Percentiles rank a stretch among this genome's conserved stretches.
phyloP scores from a whole-genome alignment of 2,888 invertebrate species.

The Troides oblongomaculatus region DNA sequence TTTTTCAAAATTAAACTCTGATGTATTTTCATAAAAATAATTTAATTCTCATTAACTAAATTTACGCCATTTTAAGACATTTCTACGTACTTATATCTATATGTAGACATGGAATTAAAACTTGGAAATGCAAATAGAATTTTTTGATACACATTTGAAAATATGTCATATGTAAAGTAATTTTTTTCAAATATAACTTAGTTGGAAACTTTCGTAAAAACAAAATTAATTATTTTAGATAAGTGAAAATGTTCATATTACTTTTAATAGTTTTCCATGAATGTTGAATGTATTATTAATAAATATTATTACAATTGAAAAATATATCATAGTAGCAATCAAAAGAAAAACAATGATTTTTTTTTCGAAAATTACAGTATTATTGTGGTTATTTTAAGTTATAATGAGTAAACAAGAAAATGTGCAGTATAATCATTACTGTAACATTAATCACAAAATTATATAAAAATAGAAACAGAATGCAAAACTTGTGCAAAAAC shows the following conservation, averaged over 20 bases:
- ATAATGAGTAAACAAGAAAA: background rate
- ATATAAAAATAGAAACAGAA: conserved; percentile 17
- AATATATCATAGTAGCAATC: no score
- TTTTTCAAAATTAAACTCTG: conserved; percentile 1
- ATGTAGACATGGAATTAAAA: conserved; percentile 43
- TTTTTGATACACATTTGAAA: background rate
- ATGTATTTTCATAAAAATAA: conserved; percentile 7
- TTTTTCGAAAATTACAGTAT: background rate
- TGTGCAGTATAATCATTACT: background rate
- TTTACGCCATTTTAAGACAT: conserved; percentile 30
- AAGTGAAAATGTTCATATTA: no score
- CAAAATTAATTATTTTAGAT: no score
- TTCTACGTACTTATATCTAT: conserved; percentile 35
- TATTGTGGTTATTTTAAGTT: background rate
- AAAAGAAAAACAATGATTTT: no score
- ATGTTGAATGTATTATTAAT: no score
- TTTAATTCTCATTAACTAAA: conserved; percentile 39
- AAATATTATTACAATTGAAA: no score
- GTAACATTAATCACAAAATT: background rate
- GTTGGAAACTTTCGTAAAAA: background rate
- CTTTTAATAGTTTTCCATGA: no score
- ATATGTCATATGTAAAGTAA: background rate
- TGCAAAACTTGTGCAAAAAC: conserved; percentile 21
- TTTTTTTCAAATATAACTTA: background rate
- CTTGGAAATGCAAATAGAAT: conserved; percentile 30